These are phyloP conservation scores for Eupithecia subumbrata DNA, from an alignment of 2,888 invertebrate genomes.

Conservation along the genomic window DNA sequence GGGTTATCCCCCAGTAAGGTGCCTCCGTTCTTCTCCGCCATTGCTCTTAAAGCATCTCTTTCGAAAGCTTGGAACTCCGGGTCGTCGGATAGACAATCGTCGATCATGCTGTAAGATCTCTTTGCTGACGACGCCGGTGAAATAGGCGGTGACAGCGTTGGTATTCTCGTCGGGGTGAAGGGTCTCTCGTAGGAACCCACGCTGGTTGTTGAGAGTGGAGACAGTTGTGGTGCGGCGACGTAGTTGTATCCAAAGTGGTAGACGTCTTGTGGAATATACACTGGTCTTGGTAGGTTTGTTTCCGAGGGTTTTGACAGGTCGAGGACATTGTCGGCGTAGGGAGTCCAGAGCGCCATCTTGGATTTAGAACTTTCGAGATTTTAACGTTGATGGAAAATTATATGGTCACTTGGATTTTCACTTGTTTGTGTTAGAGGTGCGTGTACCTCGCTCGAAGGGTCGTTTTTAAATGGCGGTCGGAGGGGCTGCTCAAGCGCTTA, in stretches of 20 bases:
- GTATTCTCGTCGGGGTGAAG: conserved; percentile 33
- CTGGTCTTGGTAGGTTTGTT: conserved; percentile 11
- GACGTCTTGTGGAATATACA: conserved; percentile 19
- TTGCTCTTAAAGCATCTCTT: conserved; percentile 86
- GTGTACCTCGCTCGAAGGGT: conserved; percentile 40
- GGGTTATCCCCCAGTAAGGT: conserved; percentile 82
- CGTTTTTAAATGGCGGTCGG: conserved; percentile 42
- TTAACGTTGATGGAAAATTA: not conserved
- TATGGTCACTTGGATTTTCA: not conserved
- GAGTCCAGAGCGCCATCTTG: conserved; percentile 72
- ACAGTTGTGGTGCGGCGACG: conserved; percentile 48
- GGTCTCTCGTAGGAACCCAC: conserved; percentile 50
- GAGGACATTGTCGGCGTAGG: conserved; percentile 64
- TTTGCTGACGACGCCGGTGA: conserved; percentile 47
- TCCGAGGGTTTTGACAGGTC: conserved; percentile 58
- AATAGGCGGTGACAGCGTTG: conserved; percentile 51
- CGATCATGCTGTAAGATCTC: conserved; percentile 43
- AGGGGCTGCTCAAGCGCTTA: conserved; percentile 48
- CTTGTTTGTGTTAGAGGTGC: conserved; percentile 9
- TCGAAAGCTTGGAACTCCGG: conserved; percentile 87
- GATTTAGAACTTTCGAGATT: conserved; percentile 19
- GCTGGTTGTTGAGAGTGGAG: conserved; percentile 52
- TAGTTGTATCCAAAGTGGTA: conserved; percentile 47
- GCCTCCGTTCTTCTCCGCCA: conserved; percentile 85
- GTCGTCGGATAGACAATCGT: conserved; percentile 69